Base-by-base conservation (phyloP, 2,888 invertebrate species). In the Papilio gigon region DNA sequence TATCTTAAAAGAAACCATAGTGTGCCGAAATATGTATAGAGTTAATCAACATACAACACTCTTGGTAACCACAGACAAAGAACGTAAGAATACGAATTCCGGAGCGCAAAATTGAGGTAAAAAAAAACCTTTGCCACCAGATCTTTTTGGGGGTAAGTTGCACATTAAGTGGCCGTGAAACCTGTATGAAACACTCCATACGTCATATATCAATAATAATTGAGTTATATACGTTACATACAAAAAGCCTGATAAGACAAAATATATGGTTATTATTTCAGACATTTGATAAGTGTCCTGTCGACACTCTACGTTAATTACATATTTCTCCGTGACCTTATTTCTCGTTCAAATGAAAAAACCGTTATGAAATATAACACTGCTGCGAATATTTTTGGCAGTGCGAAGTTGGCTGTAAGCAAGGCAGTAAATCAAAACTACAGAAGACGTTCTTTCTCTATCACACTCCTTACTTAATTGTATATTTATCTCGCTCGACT, bases 301-400 rank as follows among this genome's bases (percentile, higher is more conserved):
- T 20, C 40, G 20, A 14, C 60, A 14, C 9, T 60, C 9, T 60
- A 40, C 25, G n/a, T 25, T 40, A 37, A 37, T 60, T 40, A 60
- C 37, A 37, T 37, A 60, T 37, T 60, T 37, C 27, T 53, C 64
- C 64, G 53, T 35, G 64, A 50, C 35, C 64, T 53, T 53, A n/a
- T 64, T 64, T 35, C 25, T 33, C 20, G 27, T 53, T 53, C 22
- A 22, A 50, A 37, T 17, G 42, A 63, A 50, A 50, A 25, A 2
- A 37, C 37, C 53, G 37, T 64, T 53, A 50, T 17, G 4, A 53
- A 53, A 27, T 33, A 17, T 30, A 20, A 47, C 4, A 12, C 4
- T 12, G 47, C 47, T 2, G 14, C 37, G 37, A 40, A n/a, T 5
- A 56, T 30, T 56, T 30, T 30, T 27, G 53, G 27, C 27, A n/a